Evolutionary conservation across 2,113 vertebrate species (phyloP), one percentile per base, ranked within the genome.

Genomic region (Calidris pygmaea): DNA sequence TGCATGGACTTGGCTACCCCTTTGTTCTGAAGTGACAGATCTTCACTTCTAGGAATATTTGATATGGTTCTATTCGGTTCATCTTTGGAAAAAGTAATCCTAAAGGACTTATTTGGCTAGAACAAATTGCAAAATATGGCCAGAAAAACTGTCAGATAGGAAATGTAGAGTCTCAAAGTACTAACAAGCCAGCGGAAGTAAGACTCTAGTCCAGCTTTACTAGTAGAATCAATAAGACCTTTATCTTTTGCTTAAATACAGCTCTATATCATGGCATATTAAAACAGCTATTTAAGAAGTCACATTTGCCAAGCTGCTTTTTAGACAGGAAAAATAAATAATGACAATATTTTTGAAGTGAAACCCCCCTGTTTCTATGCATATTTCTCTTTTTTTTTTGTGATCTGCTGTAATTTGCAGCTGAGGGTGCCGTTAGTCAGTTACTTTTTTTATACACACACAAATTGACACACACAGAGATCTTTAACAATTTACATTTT

Each of bases 401-500:
- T 35, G 41, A 85, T 81, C 59, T 60, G 29, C 39, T 84, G 19
- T 56, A 72, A 89, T 72, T 93, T 89, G 43, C 48, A 90, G 43
- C 16, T 86, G 26, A 80, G 5, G 6, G 35, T 89, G 37, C 15
- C 77, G 11, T 56, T 66, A 58, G 5, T 84, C 89, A 41, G 26
- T 89, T 72, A 21, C 30, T 58, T 88, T 88, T 85, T 84, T 86
- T n/a, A 56, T 7, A 77, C 8, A 39, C 10, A 53, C 21, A 47
- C 9, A 91, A 24, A 81, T 41, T 80, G 55, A 52, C 60, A 74
- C 17, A 55, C 15, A 77, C 2, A 65, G 1, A 82, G 10, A 66
- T 89, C 87, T 94, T 85, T 78, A 72, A 85, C 80, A 90, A 47
- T 80, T 86, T 84, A 78, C 34, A 77, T 82, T 90, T 90, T 60